Evolutionary conservation across 2,888 invertebrate species (phyloP).

Genomic region (Schizaphis graminum): DNA sequence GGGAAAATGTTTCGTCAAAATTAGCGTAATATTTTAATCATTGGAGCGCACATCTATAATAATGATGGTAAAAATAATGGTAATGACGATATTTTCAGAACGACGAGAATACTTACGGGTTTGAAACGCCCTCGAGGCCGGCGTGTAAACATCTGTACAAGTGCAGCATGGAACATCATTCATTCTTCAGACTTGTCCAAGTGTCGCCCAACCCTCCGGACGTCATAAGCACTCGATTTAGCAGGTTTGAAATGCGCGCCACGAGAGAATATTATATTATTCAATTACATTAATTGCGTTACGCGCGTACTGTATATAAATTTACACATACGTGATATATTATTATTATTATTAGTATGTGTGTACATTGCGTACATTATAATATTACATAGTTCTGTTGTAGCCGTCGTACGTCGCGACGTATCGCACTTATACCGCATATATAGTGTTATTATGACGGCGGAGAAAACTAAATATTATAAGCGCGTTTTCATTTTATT

Average conservation of each 20-base stretch:
- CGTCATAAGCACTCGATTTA: slow-evolving; percentile 83
- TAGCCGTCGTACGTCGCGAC: not conserved
- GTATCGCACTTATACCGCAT: not conserved
- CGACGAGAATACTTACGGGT: slow-evolving; percentile 96
- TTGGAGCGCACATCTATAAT: not conserved
- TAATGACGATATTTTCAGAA: slow-evolving; percentile 75
- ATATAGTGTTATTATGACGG: not conserved
- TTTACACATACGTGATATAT: not conserved
- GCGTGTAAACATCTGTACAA: slow-evolving; percentile 97
- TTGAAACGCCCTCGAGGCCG: slow-evolving; percentile 91
- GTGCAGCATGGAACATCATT: slow-evolving; percentile 96
- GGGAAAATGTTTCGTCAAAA: not conserved
- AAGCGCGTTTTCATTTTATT: not conserved
- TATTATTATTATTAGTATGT: not conserved
- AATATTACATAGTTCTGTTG: not conserved
- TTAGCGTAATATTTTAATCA: slow-evolving; percentile 46
- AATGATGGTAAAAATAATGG: not conserved
- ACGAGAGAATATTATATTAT: not conserved
- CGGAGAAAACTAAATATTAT: not conserved
- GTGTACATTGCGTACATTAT: not conserved
- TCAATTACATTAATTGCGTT: slow-evolving; percentile 18
- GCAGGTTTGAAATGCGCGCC: slow-evolving; percentile 73
- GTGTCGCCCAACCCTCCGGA: slow-evolving; percentile 80
- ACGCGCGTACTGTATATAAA: not conserved
- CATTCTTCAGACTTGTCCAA: slow-evolving; percentile 90